Evolutionary conservation across 2,113 vertebrate species (phyloP).

Genomic region (Toxostoma redivivum): DNA sequence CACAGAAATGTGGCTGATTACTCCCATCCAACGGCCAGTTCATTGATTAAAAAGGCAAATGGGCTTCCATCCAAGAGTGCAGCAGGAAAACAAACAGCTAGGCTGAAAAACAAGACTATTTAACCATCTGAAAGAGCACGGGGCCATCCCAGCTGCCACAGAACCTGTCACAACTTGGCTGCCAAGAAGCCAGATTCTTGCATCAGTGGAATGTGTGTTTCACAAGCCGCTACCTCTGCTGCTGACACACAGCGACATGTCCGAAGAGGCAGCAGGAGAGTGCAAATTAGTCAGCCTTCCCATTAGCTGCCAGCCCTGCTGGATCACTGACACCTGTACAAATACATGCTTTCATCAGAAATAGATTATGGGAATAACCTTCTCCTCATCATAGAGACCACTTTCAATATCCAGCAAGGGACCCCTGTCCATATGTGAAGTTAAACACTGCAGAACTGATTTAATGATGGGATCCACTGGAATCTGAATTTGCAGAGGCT

Average conservation of each 20-base stretch:
- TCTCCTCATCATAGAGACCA: background rate
- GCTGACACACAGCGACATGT: background rate
- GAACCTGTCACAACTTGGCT: slow-evolving; percentile 65
- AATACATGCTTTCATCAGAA: background rate
- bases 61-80: slow-evolving; percentile 49
- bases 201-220: slow-evolving; percentile 57
- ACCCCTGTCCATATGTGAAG: background rate
- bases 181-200: slow-evolving; percentile 66
- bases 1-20: slow-evolving; percentile 19
- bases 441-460: background rate
- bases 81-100: slow-evolving; percentile 38
- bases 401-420: background rate
- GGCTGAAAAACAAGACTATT: slow-evolving; percentile 54
- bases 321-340: background rate
- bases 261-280: background rate
- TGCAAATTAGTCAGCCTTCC: background rate
- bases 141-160: slow-evolving; percentile 64
- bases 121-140: slow-evolving; percentile 62
- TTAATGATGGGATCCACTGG: background rate
- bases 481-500: background rate
- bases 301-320: background rate
- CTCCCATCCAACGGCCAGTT: slow-evolving; percentile 1
- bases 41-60: slow-evolving; percentile 48
- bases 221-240: slow-evolving; percentile 49
- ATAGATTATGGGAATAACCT: background rate